Evolutionary conservation across 2,888 invertebrate genomes (phyloP), one percentile per base, ranked within the genome.

Genomic region (Protonemura montana): DNA sequence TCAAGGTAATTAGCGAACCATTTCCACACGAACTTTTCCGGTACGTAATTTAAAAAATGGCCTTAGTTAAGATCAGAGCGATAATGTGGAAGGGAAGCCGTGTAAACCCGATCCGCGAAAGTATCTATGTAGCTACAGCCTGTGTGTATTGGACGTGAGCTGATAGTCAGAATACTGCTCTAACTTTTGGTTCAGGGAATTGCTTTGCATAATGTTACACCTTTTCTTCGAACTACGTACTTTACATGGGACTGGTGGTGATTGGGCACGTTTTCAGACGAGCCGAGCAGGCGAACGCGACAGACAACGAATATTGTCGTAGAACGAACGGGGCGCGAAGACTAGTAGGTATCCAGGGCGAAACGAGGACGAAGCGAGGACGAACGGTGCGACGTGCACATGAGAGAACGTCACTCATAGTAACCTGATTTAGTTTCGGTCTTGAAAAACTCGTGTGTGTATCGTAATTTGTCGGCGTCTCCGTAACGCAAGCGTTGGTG

Each of bases 121-220:
- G 26, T 78, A 78, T 78, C 26, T 10, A 10, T 10, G 28, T 35
- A 35, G 35, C 35, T 35, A 6, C 35, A 78, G 78, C 78, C 2
- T 10, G 78, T 78, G 26, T 78, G 78, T 27, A 28, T 78, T 78
- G 78, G 28, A 59, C 78, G 78, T 78, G 78, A 78, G 28, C 78
- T 78, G 78, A 78, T 59, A 59, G 3, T 21, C 59, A 21, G 59
- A n/a, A 59, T 78, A 78, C 28, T 26, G 78, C 26, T 26, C 28
- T 30, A 81, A 81, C 30, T 81, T 30, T 78, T n/a, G n/a, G 81
- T 81, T 30, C 29, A 28, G n/a, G 78, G 78, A 16, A 81, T 81
- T 3, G 26, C 30, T 81, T 30, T 81, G 81, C 81, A 81, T 81
- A 81, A 81, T 81, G 81, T 30, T 30, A 81, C 81, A 81, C 81